Evolutionary conservation across 23 tunicate species (phyloP).

Genomic region (Botrylloides violaceus): DNA sequence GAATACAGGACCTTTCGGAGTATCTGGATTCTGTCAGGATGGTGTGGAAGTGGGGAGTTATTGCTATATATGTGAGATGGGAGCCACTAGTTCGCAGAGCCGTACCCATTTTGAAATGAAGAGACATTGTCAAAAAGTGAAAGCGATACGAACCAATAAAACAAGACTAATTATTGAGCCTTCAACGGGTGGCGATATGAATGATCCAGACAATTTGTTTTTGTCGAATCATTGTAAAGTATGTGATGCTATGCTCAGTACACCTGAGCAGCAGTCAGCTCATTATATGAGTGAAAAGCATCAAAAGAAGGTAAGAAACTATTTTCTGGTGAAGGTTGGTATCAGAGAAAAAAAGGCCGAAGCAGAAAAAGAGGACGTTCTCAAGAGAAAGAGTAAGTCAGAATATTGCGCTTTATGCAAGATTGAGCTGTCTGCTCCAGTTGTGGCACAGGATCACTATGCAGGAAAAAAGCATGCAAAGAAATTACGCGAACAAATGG

Average conservation of each 20-base stretch:
- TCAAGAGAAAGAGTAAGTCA: slow-evolving; percentile 17
- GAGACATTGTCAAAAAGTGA: slow-evolving; percentile 41
- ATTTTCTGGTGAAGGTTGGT: slow-evolving; percentile 63
- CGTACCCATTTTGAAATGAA: slow-evolving; percentile 31
- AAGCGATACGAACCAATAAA: slow-evolving; percentile 8
- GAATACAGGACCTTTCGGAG: slow-evolving; percentile 68
- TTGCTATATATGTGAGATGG: slow-evolving; percentile 10
- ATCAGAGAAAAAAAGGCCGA: slow-evolving; percentile 24
- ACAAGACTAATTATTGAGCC: slow-evolving; percentile 44
- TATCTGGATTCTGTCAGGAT: slow-evolving; percentile 65
- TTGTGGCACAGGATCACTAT: slow-evolving; percentile 58
- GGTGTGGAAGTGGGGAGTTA: slow-evolving; percentile 68
- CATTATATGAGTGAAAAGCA: slow-evolving; percentile 84
- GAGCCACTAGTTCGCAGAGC: neutral
- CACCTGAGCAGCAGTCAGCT: slow-evolving; percentile 39
- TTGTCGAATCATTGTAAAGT: slow-evolving; percentile 62
- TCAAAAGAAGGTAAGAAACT: slow-evolving; percentile 65
- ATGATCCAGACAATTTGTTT: slow-evolving; percentile 76
- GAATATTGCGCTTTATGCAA: slow-evolving; percentile 52
- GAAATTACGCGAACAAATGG: slow-evolving; percentile 52
- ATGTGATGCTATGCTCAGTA: slow-evolving; percentile 43
- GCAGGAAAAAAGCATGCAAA: slow-evolving; percentile 76
- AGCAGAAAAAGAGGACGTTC: neutral
- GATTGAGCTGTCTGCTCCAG: slow-evolving; percentile 28
- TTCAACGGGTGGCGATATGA: slow-evolving; percentile 48